Evolutionary conservation across 2,113 vertebrate genomes (phyloP), one percentile per base, ranked within the genome.

Genomic region (Marmota monax): DNA sequence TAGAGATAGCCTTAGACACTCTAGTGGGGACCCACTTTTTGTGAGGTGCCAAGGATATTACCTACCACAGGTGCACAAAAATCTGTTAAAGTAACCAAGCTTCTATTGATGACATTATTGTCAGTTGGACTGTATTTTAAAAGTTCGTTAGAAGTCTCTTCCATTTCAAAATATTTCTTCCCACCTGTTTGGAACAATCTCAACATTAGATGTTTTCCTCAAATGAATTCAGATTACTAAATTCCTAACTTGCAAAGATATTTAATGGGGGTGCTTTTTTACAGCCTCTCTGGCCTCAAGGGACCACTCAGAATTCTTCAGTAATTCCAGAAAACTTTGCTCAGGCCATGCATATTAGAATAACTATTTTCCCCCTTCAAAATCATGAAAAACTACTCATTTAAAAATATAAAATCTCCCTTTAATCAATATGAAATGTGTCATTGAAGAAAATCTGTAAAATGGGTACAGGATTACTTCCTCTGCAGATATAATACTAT

Each of bases 331-430:
- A 5, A 83, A 65, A 67, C 14, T 53, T 95, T 94, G 0, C 61
- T 20, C 23, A 78, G 13, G 2, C 48, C 29, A 53, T 65, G 4
- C 3, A 85, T 16, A 32, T 74, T 87, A 7, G 13, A 88, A 82
- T 4, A 95, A 88, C 73, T 69, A 27, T 1, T 29, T 92, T 78
- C 84, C 18, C 32, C 7, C 58, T 78, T 83, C 16, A 82, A 51
- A 51, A 77, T 73, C 53, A 61, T 96, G 86, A 73, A 93, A 76
- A 88, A 45, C 51, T 76, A 42, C 85, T 73, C 63, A 78, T 70
- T 90, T 90, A 39, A 88, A 94, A 92, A 77, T 58, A 22, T 34
- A 69, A 69, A 69, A 69, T 42, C 20, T 72, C 42, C 10, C 42
- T 69, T 11, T 90, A 74, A 79, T 16, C 6, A 92, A 4, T 77